A percentile compares a stretch with the other conserved stretches of the same genome.
Evolutionary conservation across 1,140 invertebrate genomes (phyloP).

Genomic region (Pararge aegeria): DNA sequence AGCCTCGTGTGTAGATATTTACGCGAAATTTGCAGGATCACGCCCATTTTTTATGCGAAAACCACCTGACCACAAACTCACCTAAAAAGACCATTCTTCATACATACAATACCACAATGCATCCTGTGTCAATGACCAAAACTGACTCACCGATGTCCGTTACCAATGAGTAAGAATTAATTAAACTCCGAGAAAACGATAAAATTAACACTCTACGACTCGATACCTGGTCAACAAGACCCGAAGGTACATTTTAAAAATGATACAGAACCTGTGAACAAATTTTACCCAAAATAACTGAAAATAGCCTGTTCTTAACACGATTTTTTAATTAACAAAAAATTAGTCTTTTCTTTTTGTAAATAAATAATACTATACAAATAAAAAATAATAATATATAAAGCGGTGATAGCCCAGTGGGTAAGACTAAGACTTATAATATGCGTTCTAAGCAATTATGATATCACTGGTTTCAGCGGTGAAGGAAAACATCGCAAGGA

Average conservation of each 20-base stretch:
- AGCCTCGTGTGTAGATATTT: neutral
- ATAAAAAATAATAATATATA: too few species aligned
- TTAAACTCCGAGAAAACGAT: constrained; percentile 59
- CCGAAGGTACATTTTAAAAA: neutral
- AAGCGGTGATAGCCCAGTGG: too few species aligned
- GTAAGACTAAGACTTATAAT: too few species aligned
- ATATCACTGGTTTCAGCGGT: too few species aligned
- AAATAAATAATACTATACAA: too few species aligned
- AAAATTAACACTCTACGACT: constrained; percentile 24
- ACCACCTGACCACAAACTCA: constrained; percentile 21
- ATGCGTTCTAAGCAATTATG: too few species aligned
- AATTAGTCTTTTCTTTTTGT: too few species aligned
- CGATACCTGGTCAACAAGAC: neutral
- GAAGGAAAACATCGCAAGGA: too few species aligned
- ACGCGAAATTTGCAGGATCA: constrained; percentile 14
- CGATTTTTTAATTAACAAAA: too few species aligned
- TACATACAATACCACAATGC: constrained; percentile 29
- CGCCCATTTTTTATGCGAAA: constrained; percentile 12
- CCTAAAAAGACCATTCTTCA: constrained; percentile 23
- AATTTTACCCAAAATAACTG: too few species aligned
- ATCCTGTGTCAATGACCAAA: constrained; percentile 38
- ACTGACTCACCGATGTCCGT: constrained; percentile 60
- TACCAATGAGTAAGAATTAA: constrained; percentile 69
- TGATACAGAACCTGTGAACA: neutral
- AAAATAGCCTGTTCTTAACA: too few species aligned